These are phyloP conservation scores for Platycnemis pennipes DNA, from an alignment of 2,888 invertebrate species.

Conservation along the genomic window DNA sequence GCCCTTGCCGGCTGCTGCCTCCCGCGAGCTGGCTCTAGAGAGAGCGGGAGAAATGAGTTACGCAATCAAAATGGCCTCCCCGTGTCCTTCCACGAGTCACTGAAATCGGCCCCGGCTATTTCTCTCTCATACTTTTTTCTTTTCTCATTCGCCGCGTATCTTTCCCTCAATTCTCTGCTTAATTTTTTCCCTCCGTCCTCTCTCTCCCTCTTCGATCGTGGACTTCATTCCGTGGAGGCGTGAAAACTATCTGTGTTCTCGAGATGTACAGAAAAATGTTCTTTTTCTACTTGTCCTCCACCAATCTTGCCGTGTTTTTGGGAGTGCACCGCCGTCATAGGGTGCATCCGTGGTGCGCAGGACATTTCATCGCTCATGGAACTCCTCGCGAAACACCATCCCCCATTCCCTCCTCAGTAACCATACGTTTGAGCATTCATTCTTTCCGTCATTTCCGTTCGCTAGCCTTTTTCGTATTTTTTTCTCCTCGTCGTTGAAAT, in stretches of 20 bases:
- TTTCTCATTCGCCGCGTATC: neutral
- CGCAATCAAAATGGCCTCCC: slow-evolving; percentile 22
- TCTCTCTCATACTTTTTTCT: neutral
- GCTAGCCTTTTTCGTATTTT: neutral
- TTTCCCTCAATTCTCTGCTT: neutral
- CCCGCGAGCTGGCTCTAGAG: neutral
- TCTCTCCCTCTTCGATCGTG: neutral
- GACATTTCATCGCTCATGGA: neutral
- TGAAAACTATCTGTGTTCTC: neutral
- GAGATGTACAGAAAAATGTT: neutral
- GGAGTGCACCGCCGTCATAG: neutral
- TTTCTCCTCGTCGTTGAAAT: neutral
- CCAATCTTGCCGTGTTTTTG: neutral
- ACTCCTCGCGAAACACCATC: neutral
- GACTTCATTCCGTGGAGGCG: neutral
- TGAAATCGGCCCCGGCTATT: slow-evolving; percentile 28
- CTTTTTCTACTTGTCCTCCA: no score
- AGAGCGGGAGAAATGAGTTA: neutral
- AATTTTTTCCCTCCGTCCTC: neutral
- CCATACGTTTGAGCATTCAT: neutral
- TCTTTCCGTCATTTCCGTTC: neutral
- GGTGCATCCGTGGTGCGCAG: neutral
- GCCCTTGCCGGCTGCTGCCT: neutral
- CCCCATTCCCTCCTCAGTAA: neutral
- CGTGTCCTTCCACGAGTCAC: slow-evolving; percentile 32